phyloP scores from a whole-genome alignment of 2,113 vertebrate genomes.

The cattle (Bos taurus) region DNA sequence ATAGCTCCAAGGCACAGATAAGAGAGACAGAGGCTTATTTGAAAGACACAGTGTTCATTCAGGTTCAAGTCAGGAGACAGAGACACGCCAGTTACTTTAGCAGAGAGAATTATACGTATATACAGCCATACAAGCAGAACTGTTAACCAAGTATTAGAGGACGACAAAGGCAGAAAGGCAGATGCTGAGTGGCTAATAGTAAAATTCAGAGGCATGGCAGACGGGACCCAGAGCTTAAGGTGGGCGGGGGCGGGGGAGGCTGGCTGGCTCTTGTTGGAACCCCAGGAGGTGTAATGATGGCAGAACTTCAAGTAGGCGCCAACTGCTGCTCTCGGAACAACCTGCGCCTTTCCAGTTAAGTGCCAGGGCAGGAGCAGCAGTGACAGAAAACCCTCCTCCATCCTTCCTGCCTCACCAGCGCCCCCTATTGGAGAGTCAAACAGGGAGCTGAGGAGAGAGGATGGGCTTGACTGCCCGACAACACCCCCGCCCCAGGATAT shows the following conservation, averaged over 20 bases:
- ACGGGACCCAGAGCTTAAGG: neutral
- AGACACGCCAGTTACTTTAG: neutral
- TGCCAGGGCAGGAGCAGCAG: too few species aligned
- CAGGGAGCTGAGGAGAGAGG: neutral
- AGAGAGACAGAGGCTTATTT: neutral
- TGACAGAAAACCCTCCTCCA: neutral
- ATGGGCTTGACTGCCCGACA: rapidly evolving
- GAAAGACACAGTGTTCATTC: neutral
- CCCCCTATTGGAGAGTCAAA: neutral
- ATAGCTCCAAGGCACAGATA: neutral
- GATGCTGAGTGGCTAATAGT: neutral
- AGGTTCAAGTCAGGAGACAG: neutral
- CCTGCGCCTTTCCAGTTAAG: too few species aligned
- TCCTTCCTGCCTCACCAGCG: neutral
- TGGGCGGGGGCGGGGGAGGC: neutral
- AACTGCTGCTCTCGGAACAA: neutral
- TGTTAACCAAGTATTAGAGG: neutral
- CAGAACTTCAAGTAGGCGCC: neutral
- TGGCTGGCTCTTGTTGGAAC: too few species aligned
- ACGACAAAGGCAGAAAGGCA: neutral
- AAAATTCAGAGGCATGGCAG: neutral
- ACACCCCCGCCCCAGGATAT: neutral
- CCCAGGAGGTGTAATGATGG: neutral
- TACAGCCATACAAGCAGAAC: neutral
- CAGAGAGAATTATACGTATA: neutral